phyloP scores from a whole-genome alignment of 2,797 vertebrate species.

The Platyrinchus mystaceus region DNA sequence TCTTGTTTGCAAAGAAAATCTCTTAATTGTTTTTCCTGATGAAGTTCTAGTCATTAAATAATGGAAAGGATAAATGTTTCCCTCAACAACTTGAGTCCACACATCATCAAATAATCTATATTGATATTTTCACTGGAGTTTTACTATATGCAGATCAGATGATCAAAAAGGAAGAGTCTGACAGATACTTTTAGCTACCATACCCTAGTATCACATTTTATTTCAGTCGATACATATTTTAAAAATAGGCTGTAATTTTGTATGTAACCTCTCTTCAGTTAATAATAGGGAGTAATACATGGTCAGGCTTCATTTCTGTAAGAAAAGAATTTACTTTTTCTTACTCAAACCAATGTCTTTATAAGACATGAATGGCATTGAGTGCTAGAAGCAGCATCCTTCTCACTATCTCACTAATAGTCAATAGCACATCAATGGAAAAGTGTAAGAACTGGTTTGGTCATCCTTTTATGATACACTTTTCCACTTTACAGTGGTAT shows the following conservation, averaged over 20 bases:
- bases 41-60: neutral
- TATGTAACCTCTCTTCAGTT: neutral
- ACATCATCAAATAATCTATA: neutral
- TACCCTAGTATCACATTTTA: neutral
- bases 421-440: neutral
- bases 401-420: neutral
- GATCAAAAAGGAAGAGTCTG: neutral
- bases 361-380: neutral
- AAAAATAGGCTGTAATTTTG: neutral
- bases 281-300: neutral
- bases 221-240: neutral
- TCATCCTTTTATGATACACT: neutral
- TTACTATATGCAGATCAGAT: neutral
- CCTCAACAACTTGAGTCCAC: neutral
- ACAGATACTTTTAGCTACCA: neutral
- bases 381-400: neutral
- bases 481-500: neutral
- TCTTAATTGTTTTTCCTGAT: neutral
- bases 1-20: conserved; percentile 44
- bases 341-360: neutral
- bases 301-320: neutral
- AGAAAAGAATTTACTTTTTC: neutral
- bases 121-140: neutral
- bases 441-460: neutral
- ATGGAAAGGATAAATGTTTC: neutral